Evolutionary conservation across 2,888 invertebrate genomes (phyloP), one percentile per base, ranked within the genome.

Genomic region (Escarpia spicata): DNA sequence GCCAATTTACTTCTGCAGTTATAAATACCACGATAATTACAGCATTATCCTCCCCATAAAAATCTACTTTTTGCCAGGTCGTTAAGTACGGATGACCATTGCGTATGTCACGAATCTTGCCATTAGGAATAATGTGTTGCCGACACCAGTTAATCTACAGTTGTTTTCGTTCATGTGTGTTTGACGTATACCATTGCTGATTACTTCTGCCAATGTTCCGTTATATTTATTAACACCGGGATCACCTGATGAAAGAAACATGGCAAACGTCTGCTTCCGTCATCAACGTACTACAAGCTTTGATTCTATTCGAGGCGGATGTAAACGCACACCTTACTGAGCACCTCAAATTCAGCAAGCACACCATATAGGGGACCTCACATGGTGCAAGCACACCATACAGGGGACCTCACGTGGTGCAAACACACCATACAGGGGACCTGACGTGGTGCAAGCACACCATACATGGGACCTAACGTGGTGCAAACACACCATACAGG

Each of bases 71-170:
- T 75, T 75, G 75, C 26, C 75, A 75, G 75, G 75, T 75, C n/a
- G 26, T 75, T n/a, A 75, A 19, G 75, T 26, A 75, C 26, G 75
- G 75, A 75, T 75, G 75, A 52, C 52, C 52, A 9, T 15, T 9
- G 52, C 2, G 15, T 52, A 52, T 75, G 75, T 19, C 26, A 26
- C 75, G 19, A 26, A 75, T 75, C n/a, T 75, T 75, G 75, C 75
- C 75, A 75, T 75, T 75, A 75, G 75, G 75, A 75, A 75, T 75
- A 75, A 75, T 75, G 75, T 75, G 75, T 75, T 75, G 75, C 26
- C 75, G 19, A 4, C n/a, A 26, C 19, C 9, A 26, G 75, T 75
- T 75, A 75, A 19, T 26, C 26, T 75, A n/a, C 75, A 19, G 26
- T 75, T 75, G 75, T 75, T 75, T 75, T 75, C 75, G 75, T 75